Conservation (phyloP, 2,888 invertebrate genomes). For the Ophion costatus region DNA sequence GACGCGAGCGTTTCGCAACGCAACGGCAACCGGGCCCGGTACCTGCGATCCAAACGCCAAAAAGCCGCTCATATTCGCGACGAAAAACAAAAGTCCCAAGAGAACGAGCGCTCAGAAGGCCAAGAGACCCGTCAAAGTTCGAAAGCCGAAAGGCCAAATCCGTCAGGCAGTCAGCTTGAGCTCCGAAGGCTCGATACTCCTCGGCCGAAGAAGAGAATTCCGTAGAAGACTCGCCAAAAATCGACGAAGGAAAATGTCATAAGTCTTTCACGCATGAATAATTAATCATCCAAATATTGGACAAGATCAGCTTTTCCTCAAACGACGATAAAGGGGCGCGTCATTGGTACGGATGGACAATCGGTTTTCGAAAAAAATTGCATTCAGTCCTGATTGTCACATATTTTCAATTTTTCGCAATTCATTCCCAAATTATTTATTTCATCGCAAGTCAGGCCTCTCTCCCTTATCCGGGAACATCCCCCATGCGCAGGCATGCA, state of each 20-base stretch:
- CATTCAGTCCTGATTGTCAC: conserved; percentile 5
- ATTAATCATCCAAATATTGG: conserved; percentile 29
- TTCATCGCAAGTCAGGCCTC: conserved; percentile 45
- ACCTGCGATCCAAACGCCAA: conserved; percentile 76
- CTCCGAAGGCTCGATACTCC: conserved; percentile 69
- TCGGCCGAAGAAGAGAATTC: conserved; percentile 68
- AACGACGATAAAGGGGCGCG: conserved; percentile 51
- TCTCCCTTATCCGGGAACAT: conserved; percentile 11
- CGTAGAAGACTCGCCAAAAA: conserved; percentile 72
- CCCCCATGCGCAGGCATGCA: not conserved
- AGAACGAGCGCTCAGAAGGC: conserved; percentile 53
- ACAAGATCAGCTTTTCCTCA: conserved; percentile 50
- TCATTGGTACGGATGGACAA: conserved; percentile 39
- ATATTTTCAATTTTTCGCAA: conserved; percentile 34
- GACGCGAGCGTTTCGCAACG: conserved; percentile 84
- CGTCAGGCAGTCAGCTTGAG: conserved; percentile 67
- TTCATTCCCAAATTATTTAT: conserved; percentile 61
- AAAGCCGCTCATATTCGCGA: conserved; percentile 73
- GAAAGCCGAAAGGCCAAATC: conserved; percentile 69
- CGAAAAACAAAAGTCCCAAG: conserved; percentile 65
- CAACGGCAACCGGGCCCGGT: conserved; percentile 78
- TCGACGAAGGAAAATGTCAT: conserved; percentile 70
- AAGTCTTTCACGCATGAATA: conserved; percentile 27
- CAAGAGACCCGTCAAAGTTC: conserved; percentile 67
- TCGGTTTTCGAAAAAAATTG: not conserved